A percentile compares a stretch with the other conserved stretches of the same genome.
phyloP scores from a whole-genome alignment of 2,888 invertebrate species.

The Apeira syringaria region DNA sequence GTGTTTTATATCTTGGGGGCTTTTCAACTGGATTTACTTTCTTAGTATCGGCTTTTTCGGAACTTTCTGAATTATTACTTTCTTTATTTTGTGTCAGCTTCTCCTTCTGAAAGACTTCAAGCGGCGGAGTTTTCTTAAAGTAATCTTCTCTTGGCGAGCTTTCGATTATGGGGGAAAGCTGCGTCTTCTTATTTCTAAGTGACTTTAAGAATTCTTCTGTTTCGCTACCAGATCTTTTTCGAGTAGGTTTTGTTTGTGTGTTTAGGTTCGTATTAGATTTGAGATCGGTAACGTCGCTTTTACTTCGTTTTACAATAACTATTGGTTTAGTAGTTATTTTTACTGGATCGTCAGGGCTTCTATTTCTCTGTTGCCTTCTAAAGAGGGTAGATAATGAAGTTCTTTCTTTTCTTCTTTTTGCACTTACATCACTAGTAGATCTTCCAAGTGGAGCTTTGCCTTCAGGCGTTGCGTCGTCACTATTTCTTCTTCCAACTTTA shows the following conservation, averaged over 20 bases:
- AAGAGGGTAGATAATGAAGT: conserved; percentile 87
- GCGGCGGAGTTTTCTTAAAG: conserved; percentile 77
- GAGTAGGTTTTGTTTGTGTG: conserved; percentile 68
- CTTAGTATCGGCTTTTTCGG: conserved; percentile 48
- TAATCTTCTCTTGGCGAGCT: conserved; percentile 88
- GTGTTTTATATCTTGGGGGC: conserved; percentile 68
- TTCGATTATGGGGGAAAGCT: conserved; percentile 92
- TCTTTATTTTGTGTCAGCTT: conserved; percentile 58
- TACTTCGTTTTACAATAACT: conserved; percentile 81
- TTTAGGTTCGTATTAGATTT: conserved; percentile 77
- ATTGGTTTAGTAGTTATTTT: conserved; percentile 68
- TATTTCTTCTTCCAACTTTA: conserved; percentile 68
- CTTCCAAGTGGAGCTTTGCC: conserved; percentile 72
- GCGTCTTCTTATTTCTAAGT: conserved; percentile 84
- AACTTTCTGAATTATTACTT: conserved; percentile 48
- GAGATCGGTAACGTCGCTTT: conserved; percentile 86
- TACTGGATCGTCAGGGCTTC: conserved; percentile 77
- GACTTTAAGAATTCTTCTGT: conserved; percentile 83
- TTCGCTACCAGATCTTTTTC: conserved; percentile 85
- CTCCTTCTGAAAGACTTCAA: conserved; percentile 66
- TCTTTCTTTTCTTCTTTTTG: conserved; percentile 76
- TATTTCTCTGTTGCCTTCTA: conserved; percentile 82
- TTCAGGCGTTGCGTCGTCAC: conserved; percentile 78
- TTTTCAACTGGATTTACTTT: conserved; percentile 78
- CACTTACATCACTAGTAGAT: conserved; percentile 83